Conservation (phyloP, 2,113 vertebrate genomes). For the Bettongia penicillata region DNA sequence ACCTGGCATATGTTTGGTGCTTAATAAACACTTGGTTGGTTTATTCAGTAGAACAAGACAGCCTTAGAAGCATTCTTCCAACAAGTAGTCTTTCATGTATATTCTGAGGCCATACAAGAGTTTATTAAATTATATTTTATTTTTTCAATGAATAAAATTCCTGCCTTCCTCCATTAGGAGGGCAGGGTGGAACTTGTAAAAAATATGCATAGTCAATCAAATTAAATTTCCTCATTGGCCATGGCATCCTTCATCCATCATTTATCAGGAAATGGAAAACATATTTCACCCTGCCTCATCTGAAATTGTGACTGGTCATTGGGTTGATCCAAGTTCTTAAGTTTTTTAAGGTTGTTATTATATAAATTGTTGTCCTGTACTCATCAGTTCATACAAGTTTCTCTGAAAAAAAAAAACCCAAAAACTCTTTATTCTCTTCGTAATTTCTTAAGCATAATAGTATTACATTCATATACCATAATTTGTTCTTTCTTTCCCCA, state of each 20-base stretch:
- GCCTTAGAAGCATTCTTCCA: not conserved
- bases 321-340: not conserved
- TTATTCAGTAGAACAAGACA: not conserved
- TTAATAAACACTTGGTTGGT: not conserved
- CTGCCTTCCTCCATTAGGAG: no score
- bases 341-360: not conserved
- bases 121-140: not conserved
- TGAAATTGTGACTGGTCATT: not conserved
- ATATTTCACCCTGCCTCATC: not conserved
- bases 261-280: not conserved
- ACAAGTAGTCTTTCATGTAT: not conserved
- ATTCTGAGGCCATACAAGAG: not conserved
- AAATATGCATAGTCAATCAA: not conserved
- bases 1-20: not conserved
- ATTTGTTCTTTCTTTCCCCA: not conserved
- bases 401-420: not conserved
- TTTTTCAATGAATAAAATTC: no score
- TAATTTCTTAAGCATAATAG: not conserved
- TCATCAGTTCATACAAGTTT: not conserved
- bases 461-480: not conserved
- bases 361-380: not conserved
- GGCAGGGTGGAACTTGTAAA: not conserved
- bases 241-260: not conserved
- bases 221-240: not conserved
- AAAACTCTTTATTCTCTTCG: not conserved